Evolutionary conservation across 2,797 vertebrate species (phyloP).

Genomic region (Gymnocypris eckloni): DNA sequence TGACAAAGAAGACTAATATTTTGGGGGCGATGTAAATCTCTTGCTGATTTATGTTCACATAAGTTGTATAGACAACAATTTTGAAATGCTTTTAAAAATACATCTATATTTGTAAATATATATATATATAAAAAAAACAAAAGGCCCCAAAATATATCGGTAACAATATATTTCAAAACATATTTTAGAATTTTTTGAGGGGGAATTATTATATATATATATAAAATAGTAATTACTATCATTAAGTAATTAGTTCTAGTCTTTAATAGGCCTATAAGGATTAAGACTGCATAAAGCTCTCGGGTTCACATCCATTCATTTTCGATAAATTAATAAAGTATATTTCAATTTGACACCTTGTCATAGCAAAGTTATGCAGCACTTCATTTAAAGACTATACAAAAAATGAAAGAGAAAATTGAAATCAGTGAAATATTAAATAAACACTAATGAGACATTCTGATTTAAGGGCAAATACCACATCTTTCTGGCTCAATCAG

Average conservation of each 20-base stretch:
- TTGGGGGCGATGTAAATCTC: not conserved
- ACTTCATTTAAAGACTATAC: not conserved
- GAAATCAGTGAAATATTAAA: conserved; percentile 12
- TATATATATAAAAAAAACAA: too few relatives aligned
- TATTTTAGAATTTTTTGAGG: too few relatives aligned
- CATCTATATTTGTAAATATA: too few relatives aligned
- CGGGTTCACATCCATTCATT: not conserved
- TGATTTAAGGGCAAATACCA: conserved; percentile 46
- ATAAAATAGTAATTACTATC: not conserved
- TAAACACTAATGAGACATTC: conserved; percentile 24
- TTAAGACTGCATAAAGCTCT: not conserved
- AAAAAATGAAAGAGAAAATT: conserved; percentile 14
- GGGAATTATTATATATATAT: too few relatives aligned
- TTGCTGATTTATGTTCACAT: not conserved
- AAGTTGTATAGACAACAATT: not conserved
- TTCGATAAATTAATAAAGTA: not conserved
- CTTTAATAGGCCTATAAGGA: not conserved
- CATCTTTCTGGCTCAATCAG: conserved; percentile 43
- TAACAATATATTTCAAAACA: too few relatives aligned
- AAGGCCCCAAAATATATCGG: too few relatives aligned
- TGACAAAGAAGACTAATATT: not conserved
- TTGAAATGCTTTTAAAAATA: not conserved
- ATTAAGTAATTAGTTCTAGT: not conserved
- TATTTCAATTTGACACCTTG: not conserved
- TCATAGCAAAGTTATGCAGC: not conserved